These are phyloP conservation scores for Trachops cirrhosus DNA, from an alignment of 2,797 vertebrate genomes.

Conservation along the genomic window DNA sequence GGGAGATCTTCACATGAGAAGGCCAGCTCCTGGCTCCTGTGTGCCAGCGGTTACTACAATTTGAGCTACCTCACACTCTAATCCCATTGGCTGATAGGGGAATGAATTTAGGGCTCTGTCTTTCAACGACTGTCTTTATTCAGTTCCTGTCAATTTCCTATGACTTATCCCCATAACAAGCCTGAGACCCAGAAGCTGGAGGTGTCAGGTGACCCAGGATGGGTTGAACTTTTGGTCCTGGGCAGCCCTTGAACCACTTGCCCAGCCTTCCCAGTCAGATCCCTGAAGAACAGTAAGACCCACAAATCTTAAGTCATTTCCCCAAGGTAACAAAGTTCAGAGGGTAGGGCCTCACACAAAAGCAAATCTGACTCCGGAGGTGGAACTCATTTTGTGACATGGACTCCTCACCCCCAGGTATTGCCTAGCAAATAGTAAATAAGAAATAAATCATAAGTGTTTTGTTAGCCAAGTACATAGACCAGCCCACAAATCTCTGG, in stretches of 20 bases:
- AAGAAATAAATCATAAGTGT: background rate
- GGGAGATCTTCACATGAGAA: background rate
- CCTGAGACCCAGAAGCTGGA: background rate
- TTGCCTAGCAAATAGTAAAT: background rate
- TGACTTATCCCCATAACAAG: background rate
- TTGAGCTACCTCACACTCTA: constrained; percentile 18
- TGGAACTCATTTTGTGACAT: background rate
- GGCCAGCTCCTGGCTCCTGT: background rate
- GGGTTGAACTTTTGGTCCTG: background rate
- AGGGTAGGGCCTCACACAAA: background rate
- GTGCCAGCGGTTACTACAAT: background rate
- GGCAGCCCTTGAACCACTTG: background rate
- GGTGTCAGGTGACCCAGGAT: constrained; percentile 1
- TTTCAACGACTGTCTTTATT: constrained; percentile 50
- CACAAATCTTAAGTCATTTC: constrained; percentile 17
- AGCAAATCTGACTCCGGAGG: background rate
- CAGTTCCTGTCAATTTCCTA: background rate
- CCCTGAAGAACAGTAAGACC: constrained; percentile 65
- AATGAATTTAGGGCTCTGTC: constrained; percentile 28
- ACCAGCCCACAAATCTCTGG: constrained; percentile 58
- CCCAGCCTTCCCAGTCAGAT: constrained; percentile 40
- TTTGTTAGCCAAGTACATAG: background rate
- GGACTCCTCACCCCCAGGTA: background rate
- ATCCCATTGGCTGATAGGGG: background rate
- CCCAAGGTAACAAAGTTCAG: background rate